These are phyloP conservation scores for Lipotes vexillifer DNA, from an alignment of 2,113 vertebrate genomes.

Conservation along the genomic window DNA sequence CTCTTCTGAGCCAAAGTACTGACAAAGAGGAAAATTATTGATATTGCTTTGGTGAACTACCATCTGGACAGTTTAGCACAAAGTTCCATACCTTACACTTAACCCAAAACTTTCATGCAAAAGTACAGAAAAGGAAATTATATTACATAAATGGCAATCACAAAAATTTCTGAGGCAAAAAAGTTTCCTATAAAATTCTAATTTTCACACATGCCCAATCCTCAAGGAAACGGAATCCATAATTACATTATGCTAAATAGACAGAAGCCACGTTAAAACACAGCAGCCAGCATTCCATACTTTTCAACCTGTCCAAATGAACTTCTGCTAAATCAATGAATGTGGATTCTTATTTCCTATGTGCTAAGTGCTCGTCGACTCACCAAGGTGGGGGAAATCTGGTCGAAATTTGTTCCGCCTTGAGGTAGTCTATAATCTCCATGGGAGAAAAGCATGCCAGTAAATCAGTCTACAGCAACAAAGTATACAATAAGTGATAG, in stretches of 20 bases:
- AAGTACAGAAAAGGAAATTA: not conserved
- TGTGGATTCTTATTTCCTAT: rapidly evolving
- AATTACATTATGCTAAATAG: not conserved
- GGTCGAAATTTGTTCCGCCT: not conserved
- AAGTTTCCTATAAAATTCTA: not conserved
- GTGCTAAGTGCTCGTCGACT: not conserved
- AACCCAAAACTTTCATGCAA: not conserved
- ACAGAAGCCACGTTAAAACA: rapidly evolving
- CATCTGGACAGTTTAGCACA: not conserved
- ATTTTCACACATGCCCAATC: not conserved
- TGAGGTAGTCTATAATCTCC: not conserved
- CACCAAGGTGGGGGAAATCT: rapidly evolving
- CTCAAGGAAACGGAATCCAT: not conserved
- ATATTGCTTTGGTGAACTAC: rapidly evolving
- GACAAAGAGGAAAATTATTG: not conserved
- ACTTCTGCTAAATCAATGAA: not conserved
- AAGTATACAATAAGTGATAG: rapidly evolving
- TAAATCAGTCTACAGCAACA: rapidly evolving
- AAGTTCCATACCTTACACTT: too few relatives aligned
- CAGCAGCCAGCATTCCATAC: not conserved
- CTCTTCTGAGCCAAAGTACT: rapidly evolving
- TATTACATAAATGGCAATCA: not conserved
- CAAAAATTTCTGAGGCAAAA: not conserved
- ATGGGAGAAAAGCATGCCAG: rapidly evolving
- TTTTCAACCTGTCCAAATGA: not conserved